Conservation (phyloP, 2,113 vertebrate genomes). For the Caracal caracal region DNA sequence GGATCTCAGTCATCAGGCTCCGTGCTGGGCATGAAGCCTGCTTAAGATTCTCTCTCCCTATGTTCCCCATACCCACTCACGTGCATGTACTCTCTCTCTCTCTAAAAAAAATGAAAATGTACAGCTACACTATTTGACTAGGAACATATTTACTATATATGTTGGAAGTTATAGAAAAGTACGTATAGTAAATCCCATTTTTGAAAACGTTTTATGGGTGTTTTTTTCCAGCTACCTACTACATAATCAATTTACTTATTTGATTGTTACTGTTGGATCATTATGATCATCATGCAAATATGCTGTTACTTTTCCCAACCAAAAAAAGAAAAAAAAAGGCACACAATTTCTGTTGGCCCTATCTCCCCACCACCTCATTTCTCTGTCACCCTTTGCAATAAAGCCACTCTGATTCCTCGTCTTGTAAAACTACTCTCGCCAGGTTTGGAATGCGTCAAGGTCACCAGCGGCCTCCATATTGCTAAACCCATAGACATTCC, state of each 20-base stretch:
- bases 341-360: neutral
- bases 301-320: neutral
- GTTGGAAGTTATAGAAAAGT: constrained; percentile 15
- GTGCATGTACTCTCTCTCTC: neutral
- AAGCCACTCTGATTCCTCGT: neutral
- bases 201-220: neutral
- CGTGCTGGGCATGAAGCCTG: neutral
- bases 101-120: neutral
- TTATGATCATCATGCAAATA: neutral
- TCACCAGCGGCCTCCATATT: neutral
- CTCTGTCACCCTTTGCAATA: neutral
- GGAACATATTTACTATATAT: neutral
- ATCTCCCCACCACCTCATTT: neutral
- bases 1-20: too few species aligned
- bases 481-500: neutral
- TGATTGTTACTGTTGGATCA: neutral
- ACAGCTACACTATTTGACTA: neutral
- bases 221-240: neutral
- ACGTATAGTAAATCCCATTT: neutral
- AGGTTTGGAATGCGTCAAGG: neutral
- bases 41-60: neutral
- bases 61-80: too few species aligned
- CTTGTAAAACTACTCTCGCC: neutral
- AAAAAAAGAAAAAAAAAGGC: neutral
- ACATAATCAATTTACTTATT: neutral